These are phyloP conservation scores for Strix occidentalis DNA, from an alignment of 2,797 vertebrate species.

Conservation along the genomic window DNA sequence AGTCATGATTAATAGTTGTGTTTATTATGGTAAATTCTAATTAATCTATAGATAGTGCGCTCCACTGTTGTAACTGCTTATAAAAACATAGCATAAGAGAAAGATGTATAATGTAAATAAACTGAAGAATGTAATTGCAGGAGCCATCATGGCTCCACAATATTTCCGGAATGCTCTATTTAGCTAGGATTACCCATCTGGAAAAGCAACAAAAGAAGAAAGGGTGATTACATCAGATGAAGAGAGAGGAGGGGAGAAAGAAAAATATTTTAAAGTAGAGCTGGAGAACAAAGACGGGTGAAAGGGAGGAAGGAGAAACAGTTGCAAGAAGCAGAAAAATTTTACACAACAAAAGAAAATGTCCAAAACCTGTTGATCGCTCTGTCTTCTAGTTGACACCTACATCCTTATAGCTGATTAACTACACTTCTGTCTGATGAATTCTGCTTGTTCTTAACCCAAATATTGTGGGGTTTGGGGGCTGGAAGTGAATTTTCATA, in stretches of 20 bases:
- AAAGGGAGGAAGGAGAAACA: background rate
- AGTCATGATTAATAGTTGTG: background rate
- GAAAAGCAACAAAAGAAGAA: background rate
- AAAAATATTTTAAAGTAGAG: background rate
- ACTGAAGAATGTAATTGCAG: background rate
- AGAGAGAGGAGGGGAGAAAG: background rate
- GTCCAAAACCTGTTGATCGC: background rate
- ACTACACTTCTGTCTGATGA: background rate
- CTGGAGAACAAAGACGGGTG: accelerated
- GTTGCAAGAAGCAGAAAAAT: background rate
- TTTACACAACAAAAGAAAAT: background rate
- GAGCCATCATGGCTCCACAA: background rate
- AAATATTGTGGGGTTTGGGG: background rate
- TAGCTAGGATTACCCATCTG: background rate
- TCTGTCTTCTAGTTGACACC: background rate
- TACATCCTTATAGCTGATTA: background rate
- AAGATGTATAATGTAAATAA: background rate
- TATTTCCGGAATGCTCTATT: background rate
- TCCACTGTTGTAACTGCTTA: background rate
- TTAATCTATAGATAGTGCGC: background rate
- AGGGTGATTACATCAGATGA: background rate
- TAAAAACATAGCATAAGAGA: background rate
- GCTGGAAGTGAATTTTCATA: background rate
- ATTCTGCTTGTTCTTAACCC: background rate
- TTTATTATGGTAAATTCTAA: slow-evolving; percentile 23